phyloP scores from a whole-genome alignment of 2,113 vertebrate species.

The Phyllostomus hastatus region DNA sequence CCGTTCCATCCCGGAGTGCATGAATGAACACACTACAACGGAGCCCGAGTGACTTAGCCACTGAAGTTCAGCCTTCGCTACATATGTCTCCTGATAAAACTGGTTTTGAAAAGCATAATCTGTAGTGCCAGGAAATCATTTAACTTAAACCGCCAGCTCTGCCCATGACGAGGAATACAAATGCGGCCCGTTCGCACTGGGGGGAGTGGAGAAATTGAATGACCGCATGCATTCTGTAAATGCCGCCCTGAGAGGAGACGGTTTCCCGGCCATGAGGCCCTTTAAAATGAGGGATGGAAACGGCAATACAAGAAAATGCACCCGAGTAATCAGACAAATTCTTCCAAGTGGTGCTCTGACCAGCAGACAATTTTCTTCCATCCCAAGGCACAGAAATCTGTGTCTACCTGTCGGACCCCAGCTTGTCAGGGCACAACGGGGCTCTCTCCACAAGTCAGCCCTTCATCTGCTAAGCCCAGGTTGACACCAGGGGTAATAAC shows the following conservation, averaged over 20 bases:
- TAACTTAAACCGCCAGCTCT: slow-evolving; percentile 44
- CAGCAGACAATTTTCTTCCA: not conserved
- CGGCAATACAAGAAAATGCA: not conserved
- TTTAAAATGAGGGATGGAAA: slow-evolving; percentile 26
- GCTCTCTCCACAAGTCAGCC: not conserved
- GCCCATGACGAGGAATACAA: slow-evolving; percentile 29
- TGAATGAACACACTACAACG: not conserved
- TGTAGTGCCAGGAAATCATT: slow-evolving; percentile 59
- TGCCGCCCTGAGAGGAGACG: not conserved
- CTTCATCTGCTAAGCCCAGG: not conserved
- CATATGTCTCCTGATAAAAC: slow-evolving; percentile 52
- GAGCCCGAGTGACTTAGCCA: not conserved
- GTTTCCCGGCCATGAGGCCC: not conserved
- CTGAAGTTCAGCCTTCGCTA: slow-evolving; percentile 19
- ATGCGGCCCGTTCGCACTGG: not conserved
- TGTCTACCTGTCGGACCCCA: not conserved
- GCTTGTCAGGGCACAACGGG: not conserved
- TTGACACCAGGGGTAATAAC: not conserved
- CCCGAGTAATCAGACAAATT: not conserved
- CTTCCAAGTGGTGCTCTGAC: not conserved
- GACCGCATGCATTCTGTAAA: not conserved
- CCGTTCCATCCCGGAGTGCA: not conserved
- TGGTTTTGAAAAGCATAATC: slow-evolving; percentile 28
- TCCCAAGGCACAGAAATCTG: not conserved
- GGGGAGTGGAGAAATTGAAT: not conserved